phyloP scores from a whole-genome alignment of 1,140 invertebrate species.

The Hylyphantes graminicola region DNA sequence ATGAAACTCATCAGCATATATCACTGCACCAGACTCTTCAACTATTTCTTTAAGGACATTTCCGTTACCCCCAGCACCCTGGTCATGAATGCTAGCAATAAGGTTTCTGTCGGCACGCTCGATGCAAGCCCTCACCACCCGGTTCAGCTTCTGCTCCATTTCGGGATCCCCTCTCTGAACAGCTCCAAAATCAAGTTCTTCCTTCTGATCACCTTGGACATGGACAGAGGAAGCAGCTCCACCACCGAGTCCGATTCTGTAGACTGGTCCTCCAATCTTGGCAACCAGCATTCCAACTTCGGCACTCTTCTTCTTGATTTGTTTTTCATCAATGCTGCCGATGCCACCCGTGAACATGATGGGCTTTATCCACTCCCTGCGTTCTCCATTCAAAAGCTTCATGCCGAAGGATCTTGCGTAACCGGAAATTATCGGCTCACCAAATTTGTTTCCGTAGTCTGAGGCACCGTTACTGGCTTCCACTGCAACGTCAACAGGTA shows the following conservation, averaged over 20 bases:
- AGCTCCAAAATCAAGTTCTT: constrained; percentile 92
- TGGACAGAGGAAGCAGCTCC: constrained; percentile 96
- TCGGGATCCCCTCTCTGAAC: constrained; percentile 98
- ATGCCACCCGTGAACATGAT: constrained; percentile 99
- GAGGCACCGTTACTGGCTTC: constrained; percentile 98
- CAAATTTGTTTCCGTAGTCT: constrained; percentile 99
- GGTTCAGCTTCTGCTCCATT: constrained; percentile 98
- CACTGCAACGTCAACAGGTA: constrained; percentile 86
- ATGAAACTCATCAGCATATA: constrained; percentile 87
- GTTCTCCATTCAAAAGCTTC: constrained; percentile 73
- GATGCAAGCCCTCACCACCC: constrained; percentile 90
- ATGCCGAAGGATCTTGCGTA: constrained; percentile 93
- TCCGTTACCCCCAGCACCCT: constrained; percentile 97
- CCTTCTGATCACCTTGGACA: constrained; percentile 77
- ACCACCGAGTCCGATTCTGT: constrained; percentile 96
- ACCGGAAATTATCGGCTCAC: constrained; percentile 91
- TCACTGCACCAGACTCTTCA: constrained; percentile 91
- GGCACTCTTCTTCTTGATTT: constrained; percentile 80
- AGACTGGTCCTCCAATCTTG: constrained; percentile 96
- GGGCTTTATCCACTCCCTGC: constrained; percentile 96
- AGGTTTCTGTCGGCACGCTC: constrained; percentile 66
- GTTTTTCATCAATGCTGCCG: constrained; percentile 85
- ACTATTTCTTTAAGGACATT: constrained; percentile 98
- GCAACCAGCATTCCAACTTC: constrained; percentile 85
- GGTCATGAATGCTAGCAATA: constrained; percentile 81